These are phyloP conservation scores for Archocentrus centrarchus DNA, from an alignment of 2,113 vertebrate genomes.

Conservation along the genomic window DNA sequence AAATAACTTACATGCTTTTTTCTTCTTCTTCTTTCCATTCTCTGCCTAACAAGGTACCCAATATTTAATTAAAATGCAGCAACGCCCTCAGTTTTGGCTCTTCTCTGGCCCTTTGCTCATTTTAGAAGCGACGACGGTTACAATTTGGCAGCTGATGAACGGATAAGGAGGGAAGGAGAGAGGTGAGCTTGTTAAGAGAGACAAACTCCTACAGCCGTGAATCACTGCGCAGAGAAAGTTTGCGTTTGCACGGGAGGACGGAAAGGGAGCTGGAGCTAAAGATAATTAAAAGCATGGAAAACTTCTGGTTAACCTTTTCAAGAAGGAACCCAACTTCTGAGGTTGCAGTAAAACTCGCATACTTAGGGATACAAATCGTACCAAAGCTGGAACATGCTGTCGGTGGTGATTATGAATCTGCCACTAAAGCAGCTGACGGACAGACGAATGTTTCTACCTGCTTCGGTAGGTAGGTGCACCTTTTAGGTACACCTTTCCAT, in stretches of 20 bases:
- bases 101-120: neutral
- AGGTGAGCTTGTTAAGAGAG: neutral
- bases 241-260: neutral
- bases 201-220: neutral
- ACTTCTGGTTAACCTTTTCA: neutral
- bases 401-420: neutral
- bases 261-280: neutral
- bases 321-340: neutral
- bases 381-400: neutral
- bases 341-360: neutral
- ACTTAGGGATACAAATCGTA: rapidly evolving
- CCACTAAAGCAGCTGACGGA: neutral
- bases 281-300: neutral
- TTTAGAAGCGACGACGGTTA: neutral
- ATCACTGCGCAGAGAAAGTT: neutral
- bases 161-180: neutral
- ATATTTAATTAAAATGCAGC: neutral
- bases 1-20: neutral
- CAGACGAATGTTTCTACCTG: neutral
- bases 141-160: conserved; percentile 22
- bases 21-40: neutral
- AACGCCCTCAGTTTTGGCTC: neutral
- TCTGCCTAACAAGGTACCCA: conserved; percentile 8
- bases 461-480: neutral
- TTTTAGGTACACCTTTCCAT: too few relatives aligned